Evolutionary conservation across 2,797 vertebrate species (phyloP), one percentile per base, ranked within the genome.

Genomic region (Bovichtus variegatus): DNA sequence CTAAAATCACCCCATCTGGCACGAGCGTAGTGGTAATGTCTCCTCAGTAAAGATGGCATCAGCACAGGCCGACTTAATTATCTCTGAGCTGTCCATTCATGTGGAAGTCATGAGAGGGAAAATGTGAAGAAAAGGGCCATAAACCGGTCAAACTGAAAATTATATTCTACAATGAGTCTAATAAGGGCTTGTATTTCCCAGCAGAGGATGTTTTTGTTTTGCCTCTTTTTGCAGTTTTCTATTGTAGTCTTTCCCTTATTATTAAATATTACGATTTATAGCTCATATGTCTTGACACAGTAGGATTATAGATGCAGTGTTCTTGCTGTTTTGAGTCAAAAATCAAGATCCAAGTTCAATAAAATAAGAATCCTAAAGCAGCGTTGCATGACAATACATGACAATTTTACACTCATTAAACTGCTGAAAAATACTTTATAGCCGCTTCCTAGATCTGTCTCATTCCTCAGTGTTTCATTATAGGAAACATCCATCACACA

Each of bases 161-260:
- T 46, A 80, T 87, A 80, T 92, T 94, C 93, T 88, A 90, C 83
- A 84, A 81, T 40, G 82, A 69, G 82, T 78, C 78, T 91, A 91
- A 94, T 91, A 88, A 82, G 81, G 78, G 63, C 64, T 83, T 58
- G 21, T 60, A 71, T 87, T 88, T 86, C 91, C 83, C 84, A 80
- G 83, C 67, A 76, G 80, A 83, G 55, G 73, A 77, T 78, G 84
- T n/a, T n/a, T 87, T 75, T 81, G 81, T 80, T 81, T 64, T 80
- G 50, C 78, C 49, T 73, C 47, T 82, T 78, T 46, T 74, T 34
- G 57, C 67, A 79, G 47, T 71, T 82, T 70, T 79, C 65, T 76
- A 65, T 72, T 72, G 80, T 78, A 78, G 65, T 69, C 18, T 67
- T 76, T 82, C 51, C 70, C 68, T 80, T 82, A 55, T 84, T 65